A percentile compares a stretch with the other conserved stretches of the same genome.
Conservation (phyloP, 53 echinoderm and acorn worm genomes). For the Echinometra lucunter region DNA sequence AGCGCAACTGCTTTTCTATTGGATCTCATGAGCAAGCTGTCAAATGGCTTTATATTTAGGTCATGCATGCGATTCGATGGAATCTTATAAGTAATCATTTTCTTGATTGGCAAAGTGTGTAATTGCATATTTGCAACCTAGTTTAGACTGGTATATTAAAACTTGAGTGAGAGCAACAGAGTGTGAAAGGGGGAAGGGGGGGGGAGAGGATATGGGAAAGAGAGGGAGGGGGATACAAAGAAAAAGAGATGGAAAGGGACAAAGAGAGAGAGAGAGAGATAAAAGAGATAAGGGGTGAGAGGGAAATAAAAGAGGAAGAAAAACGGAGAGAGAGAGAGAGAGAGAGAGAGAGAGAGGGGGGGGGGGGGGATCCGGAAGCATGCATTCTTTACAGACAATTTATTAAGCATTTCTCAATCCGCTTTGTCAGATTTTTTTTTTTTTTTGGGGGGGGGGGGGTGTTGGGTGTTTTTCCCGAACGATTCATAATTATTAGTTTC, state of each 20-base stretch:
- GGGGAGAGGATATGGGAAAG: background rate
- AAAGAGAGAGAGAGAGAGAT: background rate
- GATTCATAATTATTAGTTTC: background rate
- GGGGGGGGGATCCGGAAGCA: background rate
- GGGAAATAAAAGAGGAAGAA: background rate
- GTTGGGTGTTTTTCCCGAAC: background rate
- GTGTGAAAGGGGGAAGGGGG: background rate
- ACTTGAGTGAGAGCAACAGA: background rate
- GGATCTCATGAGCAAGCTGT: background rate
- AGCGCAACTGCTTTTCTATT: background rate
- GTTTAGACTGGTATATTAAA: background rate
- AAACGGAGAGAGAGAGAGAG: background rate
- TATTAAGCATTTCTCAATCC: too few relatives aligned
- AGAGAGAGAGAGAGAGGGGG: background rate
- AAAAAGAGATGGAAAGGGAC: background rate
- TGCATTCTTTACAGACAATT: too few relatives aligned
- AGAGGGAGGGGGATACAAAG: background rate
- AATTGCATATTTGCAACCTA: background rate
- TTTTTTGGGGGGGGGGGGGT: too few relatives aligned
- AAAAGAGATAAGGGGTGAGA: background rate
- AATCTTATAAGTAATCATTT: slow-evolving; percentile 24
- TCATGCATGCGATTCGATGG: slow-evolving; percentile 32
- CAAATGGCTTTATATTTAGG: background rate
- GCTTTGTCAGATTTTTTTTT: too few relatives aligned
- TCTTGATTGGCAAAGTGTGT: slow-evolving; percentile 42